Conservation (phyloP, 2,113 vertebrate species). For the Calypte anna region DNA sequence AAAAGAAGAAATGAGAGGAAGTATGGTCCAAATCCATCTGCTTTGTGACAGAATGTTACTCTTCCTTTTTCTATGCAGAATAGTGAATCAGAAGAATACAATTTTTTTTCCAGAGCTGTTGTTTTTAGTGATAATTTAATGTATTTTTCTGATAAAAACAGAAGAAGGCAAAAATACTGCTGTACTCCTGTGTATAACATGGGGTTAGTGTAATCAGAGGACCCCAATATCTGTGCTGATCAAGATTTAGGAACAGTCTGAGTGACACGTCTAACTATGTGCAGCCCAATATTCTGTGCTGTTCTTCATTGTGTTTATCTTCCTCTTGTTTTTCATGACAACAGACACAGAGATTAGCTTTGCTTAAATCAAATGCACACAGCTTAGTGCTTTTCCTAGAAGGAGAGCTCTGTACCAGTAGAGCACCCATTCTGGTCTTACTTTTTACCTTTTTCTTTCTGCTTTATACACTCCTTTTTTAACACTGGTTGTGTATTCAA, state of each 20-base stretch:
- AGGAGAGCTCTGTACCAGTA: background rate
- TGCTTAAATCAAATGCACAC: background rate
- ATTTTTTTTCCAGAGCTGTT: background rate
- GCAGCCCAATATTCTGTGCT: background rate
- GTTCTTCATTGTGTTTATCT: background rate
- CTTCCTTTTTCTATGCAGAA: constrained; percentile 15
- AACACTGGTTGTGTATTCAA: background rate
- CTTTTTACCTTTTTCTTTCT: background rate
- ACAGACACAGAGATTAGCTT: background rate
- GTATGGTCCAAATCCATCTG: background rate
- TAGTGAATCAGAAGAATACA: background rate
- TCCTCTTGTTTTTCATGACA: background rate
- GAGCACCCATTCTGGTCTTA: background rate
- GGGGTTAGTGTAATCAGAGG: background rate
- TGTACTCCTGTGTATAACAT: background rate
- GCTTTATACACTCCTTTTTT: background rate
- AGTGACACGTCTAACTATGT: background rate
- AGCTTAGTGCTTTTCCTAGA: background rate
- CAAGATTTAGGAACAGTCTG: background rate
- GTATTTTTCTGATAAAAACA: background rate
- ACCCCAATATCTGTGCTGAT: background rate
- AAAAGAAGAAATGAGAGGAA: constrained; percentile 5
- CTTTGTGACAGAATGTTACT: constrained; percentile 6
- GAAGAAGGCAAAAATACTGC: background rate
- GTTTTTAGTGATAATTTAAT: background rate